Evolutionary conservation across 2,797 vertebrate species (phyloP).

Genomic region (Leuciscus waleckii): DNA sequence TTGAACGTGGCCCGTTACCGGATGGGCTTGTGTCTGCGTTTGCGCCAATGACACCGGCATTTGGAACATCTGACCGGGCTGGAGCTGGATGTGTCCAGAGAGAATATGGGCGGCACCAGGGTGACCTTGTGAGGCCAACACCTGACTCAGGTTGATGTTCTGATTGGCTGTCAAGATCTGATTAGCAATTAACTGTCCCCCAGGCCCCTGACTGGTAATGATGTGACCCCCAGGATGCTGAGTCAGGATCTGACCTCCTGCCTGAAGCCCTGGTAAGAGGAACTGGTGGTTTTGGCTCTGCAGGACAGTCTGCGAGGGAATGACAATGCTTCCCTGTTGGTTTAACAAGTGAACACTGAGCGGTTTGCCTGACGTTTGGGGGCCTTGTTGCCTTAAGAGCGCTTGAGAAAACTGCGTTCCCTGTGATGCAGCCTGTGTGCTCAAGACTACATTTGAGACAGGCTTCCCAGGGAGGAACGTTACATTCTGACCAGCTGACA

Average conservation of each 20-base stretch:
- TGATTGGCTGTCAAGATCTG: conserved; percentile 90
- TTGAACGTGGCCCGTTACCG: conserved; percentile 79
- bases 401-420: conserved; percentile 78
- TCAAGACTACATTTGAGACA: conserved; percentile 89
- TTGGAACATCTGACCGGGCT: conserved; percentile 93
- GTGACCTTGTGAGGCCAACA: conserved; percentile 88
- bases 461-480: conserved; percentile 91
- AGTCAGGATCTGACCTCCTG: conserved; percentile 89
- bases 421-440: conserved; percentile 77
- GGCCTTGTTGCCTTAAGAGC: conserved; percentile 88
- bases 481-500: conserved; percentile 85
- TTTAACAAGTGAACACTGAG: conserved; percentile 93
- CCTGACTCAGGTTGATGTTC: conserved; percentile 90
- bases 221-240: conserved; percentile 86
- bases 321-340: conserved; percentile 92
- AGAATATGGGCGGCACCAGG: conserved; percentile 91
- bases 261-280: conserved; percentile 87
- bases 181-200: conserved; percentile 90
- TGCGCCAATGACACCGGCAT: conserved; percentile 91
- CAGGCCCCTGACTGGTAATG: conserved; percentile 86
- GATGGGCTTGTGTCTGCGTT: conserved; percentile 84
- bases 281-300: conserved; percentile 94
- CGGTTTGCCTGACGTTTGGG: conserved; percentile 82
- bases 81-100: conserved; percentile 88
- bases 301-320: conserved; percentile 88